Base-by-base conservation (phyloP, 2,888 invertebrate genomes). In the Drosophila diplacantha region DNA sequence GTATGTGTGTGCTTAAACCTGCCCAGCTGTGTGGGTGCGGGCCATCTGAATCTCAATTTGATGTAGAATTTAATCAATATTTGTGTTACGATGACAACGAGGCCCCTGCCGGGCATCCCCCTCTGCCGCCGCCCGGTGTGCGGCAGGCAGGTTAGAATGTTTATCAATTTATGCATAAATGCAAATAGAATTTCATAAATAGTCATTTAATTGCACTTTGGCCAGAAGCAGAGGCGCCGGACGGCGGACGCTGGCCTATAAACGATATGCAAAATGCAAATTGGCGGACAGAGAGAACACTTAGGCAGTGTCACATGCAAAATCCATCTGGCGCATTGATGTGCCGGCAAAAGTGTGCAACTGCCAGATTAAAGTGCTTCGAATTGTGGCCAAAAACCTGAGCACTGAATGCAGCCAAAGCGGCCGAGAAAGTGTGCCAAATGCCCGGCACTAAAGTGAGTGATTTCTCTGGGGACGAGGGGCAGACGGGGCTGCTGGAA, bases 101-200 rank as follows among this genome's bases (percentile, higher is more conserved):
- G 20, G 46, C 35, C 49, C 51, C 37, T 18, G 59, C 29, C 34
- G 49, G 47, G 47, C 38, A 38, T 69, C 63, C 47, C 18, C 16
- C 31, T 3, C 31, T 16, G 31, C 20, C n/a, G 20, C 20, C 12
- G 6, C 16, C 4, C 11, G n/a, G 20, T 20, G 39, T 58, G 60
- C 60, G 49, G 62, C 38, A n/a, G 41, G 29, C 49, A 35, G 63
- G 50, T 51, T 62, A 61, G 61, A 62, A 60, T 75, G 79, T 66
- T 81, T 69, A 78, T 71, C 68, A 81, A 81, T 81, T 78, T 79
- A 81, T 83, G 75, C 75, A 78, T 55, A 69, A 74, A 75, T 78
- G 81, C 78, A 81, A 83, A 78, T 82, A 80, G 78, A 78, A 74
- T 78, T 80, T 68, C 69, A 74, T 72, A 78, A 79, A 83, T 81